Conservation (phyloP, 2,888 invertebrate species). For the Sesamia inferens region DNA sequence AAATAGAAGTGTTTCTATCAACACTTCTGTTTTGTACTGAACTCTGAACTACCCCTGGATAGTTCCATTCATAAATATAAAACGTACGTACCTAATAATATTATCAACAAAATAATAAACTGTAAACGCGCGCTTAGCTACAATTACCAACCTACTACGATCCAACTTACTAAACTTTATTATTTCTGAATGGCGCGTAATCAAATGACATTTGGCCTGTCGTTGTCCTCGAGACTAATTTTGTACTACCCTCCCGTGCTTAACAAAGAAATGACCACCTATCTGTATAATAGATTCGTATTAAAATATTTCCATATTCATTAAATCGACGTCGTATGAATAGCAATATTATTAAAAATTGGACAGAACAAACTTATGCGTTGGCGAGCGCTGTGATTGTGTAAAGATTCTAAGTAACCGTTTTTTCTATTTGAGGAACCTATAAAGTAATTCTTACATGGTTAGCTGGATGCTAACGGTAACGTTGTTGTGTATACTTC, state of each 20-base stretch:
- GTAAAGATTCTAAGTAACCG: conserved; percentile 45
- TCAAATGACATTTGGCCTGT: conserved; percentile 45
- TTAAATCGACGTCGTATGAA: conserved; percentile 6
- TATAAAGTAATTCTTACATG: conserved; percentile 56
- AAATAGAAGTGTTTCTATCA: conserved; percentile 36
- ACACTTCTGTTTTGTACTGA: too few species aligned
- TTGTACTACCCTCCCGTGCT: conserved; percentile 32
- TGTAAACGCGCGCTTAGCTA: not conserved
- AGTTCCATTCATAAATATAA: conserved; percentile 24
- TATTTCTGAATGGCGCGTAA: conserved; percentile 33
- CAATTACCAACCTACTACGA: conserved; percentile 11
- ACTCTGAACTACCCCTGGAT: not conserved
- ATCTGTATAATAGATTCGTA: conserved; percentile 25
- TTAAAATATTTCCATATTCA: conserved; percentile 49
- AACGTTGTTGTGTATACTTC: conserved; percentile 48
- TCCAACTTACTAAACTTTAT: conserved; percentile 16
- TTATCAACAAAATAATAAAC: conserved; percentile 23
- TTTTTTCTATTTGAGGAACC: conserved; percentile 55
- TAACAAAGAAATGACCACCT: conserved; percentile 25
- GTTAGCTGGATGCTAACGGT: conserved; percentile 59
- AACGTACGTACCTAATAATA: conserved; percentile 5
- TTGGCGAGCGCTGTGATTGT: conserved; percentile 33
- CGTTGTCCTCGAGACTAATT: conserved; percentile 44
- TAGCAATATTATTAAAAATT: conserved; percentile 29
- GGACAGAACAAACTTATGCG: conserved; percentile 20